Base-by-base conservation (phyloP, 2,797 vertebrate genomes). In the Australoheros facetus region DNA sequence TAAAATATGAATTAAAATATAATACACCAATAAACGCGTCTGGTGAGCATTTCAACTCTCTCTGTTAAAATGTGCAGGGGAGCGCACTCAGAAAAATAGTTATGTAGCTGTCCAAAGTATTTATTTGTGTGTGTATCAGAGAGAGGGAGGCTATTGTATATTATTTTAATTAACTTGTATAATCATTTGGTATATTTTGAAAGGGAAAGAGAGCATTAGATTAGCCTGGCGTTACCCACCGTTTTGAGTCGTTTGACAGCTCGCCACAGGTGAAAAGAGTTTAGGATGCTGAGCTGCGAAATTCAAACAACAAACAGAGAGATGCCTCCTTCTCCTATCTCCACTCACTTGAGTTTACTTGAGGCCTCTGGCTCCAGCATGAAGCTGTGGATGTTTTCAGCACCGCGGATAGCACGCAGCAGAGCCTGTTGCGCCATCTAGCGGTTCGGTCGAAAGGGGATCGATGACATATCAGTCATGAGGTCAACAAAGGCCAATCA, bases 381-480 rank as follows among this genome's bases (percentile, higher is more conserved):
- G 7, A 26, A 58, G 12, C 21, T 17, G 2, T 54, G 2, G 28
- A 7, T 74, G 76, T 32, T 54, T 97, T 81, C 96, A 97, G 88
- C 93, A 97, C 81, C 93, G 94, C 74, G 95, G 96, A 1, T 72
- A 97, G 86, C 64, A 51, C 34, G n/a, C 21, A 71, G 5, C 37
- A 45, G 45, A 28, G 4, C 56, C 13, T 14, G 59, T n/a, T 2
- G 57, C 72, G 71, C 86, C 86, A 69, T 71, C 89, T 85, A 58
- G 73, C 7, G 84, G 84, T 83, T 70, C 59, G 34, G 5, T n/a
- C 84, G 30, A 56, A 77, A 11, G 69, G 75, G 74, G 62, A 62
- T 1, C 16, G 42, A 11, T 51, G 57, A 58, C 23, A 51, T 66
- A 37, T 62, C n/a, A 39, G 51, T 55, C 37, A 64, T 60, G 2